A percentile compares a stretch with the other conserved stretches of the same genome.
Conservation (phyloP, 2,888 invertebrate genomes). For the Nomada goodeniana region DNA sequence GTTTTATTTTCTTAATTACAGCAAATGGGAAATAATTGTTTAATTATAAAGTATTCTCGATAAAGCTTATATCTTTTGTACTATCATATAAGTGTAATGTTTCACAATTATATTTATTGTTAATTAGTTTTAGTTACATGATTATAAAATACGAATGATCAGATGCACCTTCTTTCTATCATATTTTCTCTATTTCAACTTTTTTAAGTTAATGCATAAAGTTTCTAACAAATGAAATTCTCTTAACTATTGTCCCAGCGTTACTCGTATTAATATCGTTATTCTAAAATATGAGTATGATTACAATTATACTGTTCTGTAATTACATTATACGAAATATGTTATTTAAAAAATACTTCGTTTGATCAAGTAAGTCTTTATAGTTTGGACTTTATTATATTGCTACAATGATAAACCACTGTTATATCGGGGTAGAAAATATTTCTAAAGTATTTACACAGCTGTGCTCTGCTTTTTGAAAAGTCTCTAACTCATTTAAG, state of each 20-base stretch:
- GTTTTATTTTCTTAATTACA: neutral
- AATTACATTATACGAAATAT: conserved; percentile 2
- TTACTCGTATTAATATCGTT: conserved; percentile 16
- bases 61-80: neutral
- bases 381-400: conserved; percentile 33
- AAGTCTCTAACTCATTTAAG: conserved; percentile 25
- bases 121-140: conserved; percentile 19
- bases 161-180: conserved; percentile 7
- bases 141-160: conserved; percentile 18
- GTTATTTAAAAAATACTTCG: conserved; percentile 16
- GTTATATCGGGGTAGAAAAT: conserved; percentile 48
- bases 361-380: conserved; percentile 11
- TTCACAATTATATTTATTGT: conserved; percentile 27
- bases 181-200: neutral
- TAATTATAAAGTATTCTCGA: neutral
- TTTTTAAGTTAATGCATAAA: conserved; percentile 2
- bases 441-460: conserved; percentile 57
- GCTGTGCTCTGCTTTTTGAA: conserved; percentile 13
- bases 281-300: conserved; percentile 24
- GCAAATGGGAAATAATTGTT: conserved; percentile 1
- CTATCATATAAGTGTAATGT: neutral
- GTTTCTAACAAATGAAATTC: conserved; percentile 11
- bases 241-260: neutral
- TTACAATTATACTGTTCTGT: conserved; percentile 17
- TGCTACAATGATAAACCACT: conserved; percentile 39